Percentiles rank a stretch among this genome's conserved stretches.
These are phyloP conservation scores for Saccostrea cuccullata DNA, from an alignment of 1,140 invertebrate species.

Conservation along the genomic window DNA sequence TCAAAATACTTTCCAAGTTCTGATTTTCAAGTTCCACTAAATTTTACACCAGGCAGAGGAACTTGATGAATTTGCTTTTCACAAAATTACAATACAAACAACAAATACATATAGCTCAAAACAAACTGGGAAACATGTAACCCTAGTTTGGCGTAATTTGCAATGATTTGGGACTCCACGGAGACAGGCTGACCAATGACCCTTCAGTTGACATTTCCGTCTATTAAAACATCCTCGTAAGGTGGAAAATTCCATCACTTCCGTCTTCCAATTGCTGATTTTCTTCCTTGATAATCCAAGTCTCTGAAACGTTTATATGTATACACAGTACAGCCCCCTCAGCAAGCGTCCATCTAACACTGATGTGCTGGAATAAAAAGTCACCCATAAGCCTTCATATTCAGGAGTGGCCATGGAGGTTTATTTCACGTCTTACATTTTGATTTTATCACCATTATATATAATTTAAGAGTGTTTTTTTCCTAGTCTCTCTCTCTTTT, in stretches of 20 bases:
- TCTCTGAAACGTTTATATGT: slow-evolving; percentile 34
- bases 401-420: neutral
- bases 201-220: neutral
- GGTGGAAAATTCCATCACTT: neutral
- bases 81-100: no score
- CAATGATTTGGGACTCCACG: no score
- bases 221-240: neutral
- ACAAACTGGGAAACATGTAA: neutral
- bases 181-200: neutral
- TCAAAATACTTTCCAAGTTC: no score
- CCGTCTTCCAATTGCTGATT: slow-evolving; percentile 13
- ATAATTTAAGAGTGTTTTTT: neutral
- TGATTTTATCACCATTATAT: neutral
- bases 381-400: slow-evolving; percentile 30
- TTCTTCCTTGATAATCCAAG: slow-evolving; percentile 24
- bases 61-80: no score
- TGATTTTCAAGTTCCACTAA: no score
- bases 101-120: neutral
- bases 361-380: slow-evolving; percentile 35
- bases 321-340: slow-evolving; percentile 26
- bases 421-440: neutral
- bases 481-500: neutral
- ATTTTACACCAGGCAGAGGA: no score
- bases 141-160: no score
- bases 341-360: slow-evolving; percentile 29